Evolutionary conservation across 64 coral and sea anemone genomes (phyloP), one percentile per base, ranked within the genome.

Genomic region (Dendrophyllia cribrosa): DNA sequence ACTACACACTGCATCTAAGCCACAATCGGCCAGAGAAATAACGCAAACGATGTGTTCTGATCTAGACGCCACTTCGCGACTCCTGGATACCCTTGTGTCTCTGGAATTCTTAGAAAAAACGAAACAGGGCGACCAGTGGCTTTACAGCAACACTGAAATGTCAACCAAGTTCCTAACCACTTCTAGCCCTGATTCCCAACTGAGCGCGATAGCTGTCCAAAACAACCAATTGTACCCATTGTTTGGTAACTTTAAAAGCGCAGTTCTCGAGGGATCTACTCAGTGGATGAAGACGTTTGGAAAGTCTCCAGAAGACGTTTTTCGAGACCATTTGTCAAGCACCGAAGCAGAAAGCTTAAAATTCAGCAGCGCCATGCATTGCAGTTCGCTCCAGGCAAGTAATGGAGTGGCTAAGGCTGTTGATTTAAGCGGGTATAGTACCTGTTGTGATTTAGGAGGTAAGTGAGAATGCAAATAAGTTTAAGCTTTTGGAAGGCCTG

Each of bases 401-500:
- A 9, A 46, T 14, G 70, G 25, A 16, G 70, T 74, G 9, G 70
- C 70, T 5, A 15, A 74, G 3, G 70, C 70, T 25, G 34, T 74
- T 74, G 70, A 74, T 74, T 74, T 74, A 74, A 74, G n/a, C 3
- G 70, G 9, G 34, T 47, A 15, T 46, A 74, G 13, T 3, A 74
- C 5, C 12, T 74, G 70, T 25, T 74, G 70, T 48, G 70, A 74
- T 74, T 47, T 74, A 48, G 70, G 70, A 46, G 70, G 70, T 74
- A 9, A 46, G 70, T 25, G 8, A 22, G 48, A 2, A 34, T 34
- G 2, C 34, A 34, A 34, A 34, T 34, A 34, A 34, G 34, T 34
- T 34, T 34, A 2, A 2, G 0, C 34, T 34, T 34, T 34, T 34
- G 34, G 34, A 34, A 34, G 34, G 34, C 34, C 34, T 34, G 34